Conservation (phyloP, 2,797 vertebrate genomes). For the Meriones psammophilus region DNA sequence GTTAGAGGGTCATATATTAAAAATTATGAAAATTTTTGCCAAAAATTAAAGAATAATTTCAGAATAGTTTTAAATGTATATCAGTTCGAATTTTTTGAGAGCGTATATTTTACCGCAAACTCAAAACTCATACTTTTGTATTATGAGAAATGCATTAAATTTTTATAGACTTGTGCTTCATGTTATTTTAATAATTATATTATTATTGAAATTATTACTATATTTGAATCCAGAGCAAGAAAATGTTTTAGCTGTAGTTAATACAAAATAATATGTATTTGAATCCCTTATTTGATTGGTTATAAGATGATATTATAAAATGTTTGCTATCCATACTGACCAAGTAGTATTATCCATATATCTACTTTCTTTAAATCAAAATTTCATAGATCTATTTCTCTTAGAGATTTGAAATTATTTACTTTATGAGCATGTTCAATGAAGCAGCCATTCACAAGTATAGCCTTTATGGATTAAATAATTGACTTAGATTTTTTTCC, state of each 20-base stretch:
- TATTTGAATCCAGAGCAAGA: conserved; percentile 46
- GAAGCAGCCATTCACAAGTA: not conserved
- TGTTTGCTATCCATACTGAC: not conserved
- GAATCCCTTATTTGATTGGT: not conserved
- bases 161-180: conserved; percentile 19
- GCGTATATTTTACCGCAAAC: not conserved
- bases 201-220: not conserved
- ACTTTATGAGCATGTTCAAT: not conserved
- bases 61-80: conserved; percentile 64
- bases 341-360: not conserved
- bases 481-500: conserved; percentile 13
- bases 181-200: not conserved
- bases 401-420: conserved; percentile 28
- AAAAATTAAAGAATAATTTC: conserved; percentile 58
- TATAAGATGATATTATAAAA: not conserved
- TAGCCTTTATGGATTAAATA: conserved; percentile 26
- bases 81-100: conserved; percentile 23
- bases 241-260: conserved; percentile 33
- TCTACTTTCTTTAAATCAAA: not conserved
- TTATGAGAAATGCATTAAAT: not conserved
- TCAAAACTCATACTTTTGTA: not conserved
- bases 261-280: conserved; percentile 18
- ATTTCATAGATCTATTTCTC: not conserved
- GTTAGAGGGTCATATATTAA: conserved; percentile 58
- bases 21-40: conserved; percentile 69